Evolutionary conservation across 2,797 vertebrate species (phyloP).

Genomic region (Nasua narica): DNA sequence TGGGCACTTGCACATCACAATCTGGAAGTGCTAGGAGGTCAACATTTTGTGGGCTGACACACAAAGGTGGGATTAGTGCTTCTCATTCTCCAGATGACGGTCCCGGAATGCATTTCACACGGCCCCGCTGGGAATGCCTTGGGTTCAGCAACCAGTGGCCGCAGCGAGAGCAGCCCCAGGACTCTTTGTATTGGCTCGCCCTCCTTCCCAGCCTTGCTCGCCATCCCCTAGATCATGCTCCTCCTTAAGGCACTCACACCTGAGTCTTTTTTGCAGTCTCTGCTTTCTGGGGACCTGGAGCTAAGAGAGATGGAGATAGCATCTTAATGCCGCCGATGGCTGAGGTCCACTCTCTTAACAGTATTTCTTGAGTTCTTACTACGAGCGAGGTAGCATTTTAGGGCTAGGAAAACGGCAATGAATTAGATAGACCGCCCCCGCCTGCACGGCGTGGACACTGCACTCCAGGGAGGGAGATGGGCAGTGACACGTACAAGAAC

Average conservation of each 20-base stretch:
- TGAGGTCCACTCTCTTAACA: rapidly evolving
- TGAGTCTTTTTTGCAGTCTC: neutral
- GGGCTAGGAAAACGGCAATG: rapidly evolving
- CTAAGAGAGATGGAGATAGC: too few species aligned
- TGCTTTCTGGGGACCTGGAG: neutral
- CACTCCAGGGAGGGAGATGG: neutral
- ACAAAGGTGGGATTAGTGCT: neutral
- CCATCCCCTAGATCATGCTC: too few species aligned
- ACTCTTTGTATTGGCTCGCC: too few species aligned
- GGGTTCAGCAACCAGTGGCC: rapidly evolving
- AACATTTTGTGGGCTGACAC: too few species aligned
- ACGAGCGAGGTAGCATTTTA: rapidly evolving
- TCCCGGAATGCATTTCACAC: rapidly evolving
- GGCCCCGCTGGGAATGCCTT: rapidly evolving
- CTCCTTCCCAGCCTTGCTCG: neutral
- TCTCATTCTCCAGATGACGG: neutral
- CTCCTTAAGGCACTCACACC: rapidly evolving
- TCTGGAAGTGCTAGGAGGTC: neutral
- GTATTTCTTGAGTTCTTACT: rapidly evolving
- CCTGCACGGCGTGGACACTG: rapidly evolving
- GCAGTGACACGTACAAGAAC: rapidly evolving
- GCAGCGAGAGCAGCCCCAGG: rapidly evolving
- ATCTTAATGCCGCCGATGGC: rapidly evolving
- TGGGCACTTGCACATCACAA: rapidly evolving
- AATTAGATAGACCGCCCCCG: neutral